Conservation (phyloP, 2,113 vertebrate species). For the Stegostoma tigrinum region DNA sequence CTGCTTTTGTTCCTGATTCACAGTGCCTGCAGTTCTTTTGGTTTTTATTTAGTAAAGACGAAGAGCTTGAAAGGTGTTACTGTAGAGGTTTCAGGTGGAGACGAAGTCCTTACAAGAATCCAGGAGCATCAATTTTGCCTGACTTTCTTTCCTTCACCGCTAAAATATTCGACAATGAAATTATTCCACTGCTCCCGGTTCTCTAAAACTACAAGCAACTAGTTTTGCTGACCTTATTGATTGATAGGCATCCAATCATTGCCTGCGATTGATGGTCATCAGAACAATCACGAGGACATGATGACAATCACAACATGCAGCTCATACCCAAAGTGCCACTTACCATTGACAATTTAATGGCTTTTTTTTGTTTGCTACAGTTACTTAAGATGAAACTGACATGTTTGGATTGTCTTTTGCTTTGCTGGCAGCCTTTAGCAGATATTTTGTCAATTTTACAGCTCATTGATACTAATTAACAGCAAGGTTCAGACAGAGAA, state of each 20-base stretch:
- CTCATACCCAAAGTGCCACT: slow-evolving; percentile 7
- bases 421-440: slow-evolving; percentile 23
- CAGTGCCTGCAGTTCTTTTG: too few relatives aligned
- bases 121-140: not conserved
- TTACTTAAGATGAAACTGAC: slow-evolving; percentile 32
- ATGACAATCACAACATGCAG: not conserved
- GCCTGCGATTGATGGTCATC: not conserved
- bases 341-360: slow-evolving; percentile 18
- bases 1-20: too few relatives aligned
- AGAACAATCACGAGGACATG: not conserved
- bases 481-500: slow-evolving; percentile 16
- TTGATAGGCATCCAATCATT: not conserved
- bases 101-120: not conserved
- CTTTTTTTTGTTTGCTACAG: not conserved
- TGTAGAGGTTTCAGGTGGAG: not conserved
- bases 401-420: slow-evolving; percentile 31
- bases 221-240: not conserved
- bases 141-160: not conserved
- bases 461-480: slow-evolving; percentile 34
- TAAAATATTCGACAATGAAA: not conserved
- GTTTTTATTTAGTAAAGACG: not conserved
- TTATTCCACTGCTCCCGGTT: not conserved
- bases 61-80: not conserved
- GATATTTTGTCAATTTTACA: slow-evolving; percentile 36
- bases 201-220: not conserved